These are phyloP conservation scores for Aleadryas rufinucha DNA, from an alignment of 2,113 vertebrate species.

Conservation along the genomic window DNA sequence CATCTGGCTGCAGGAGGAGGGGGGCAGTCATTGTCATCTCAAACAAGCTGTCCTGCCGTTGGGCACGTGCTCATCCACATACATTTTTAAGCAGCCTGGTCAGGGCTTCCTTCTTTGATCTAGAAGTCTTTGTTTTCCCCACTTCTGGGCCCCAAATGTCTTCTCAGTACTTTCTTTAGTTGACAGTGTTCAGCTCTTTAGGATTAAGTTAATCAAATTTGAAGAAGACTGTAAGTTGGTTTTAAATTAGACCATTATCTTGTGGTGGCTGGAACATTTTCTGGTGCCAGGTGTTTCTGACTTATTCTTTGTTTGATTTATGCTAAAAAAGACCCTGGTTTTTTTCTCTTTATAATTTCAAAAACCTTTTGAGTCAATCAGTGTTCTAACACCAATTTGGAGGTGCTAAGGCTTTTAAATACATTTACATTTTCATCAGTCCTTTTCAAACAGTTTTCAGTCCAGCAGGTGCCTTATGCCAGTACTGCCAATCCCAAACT, in stretches of 20 bases:
- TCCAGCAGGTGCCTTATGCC: background rate
- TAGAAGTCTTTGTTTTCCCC: background rate
- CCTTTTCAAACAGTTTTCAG: background rate
- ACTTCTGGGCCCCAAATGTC: background rate
- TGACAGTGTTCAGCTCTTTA: background rate
- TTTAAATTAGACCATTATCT: background rate
- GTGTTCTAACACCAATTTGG: background rate
- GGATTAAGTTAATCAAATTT: background rate
- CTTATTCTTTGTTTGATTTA: background rate
- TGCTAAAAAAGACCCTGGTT: background rate
- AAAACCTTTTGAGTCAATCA: background rate
- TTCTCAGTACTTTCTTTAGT: background rate
- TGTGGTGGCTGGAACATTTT: background rate
- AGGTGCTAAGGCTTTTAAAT: background rate
- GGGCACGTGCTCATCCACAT: background rate
- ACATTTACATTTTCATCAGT: background rate
- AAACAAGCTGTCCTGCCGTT: background rate
- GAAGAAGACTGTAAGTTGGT: background rate
- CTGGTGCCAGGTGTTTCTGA: background rate
- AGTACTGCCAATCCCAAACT: background rate
- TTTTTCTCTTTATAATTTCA: background rate
- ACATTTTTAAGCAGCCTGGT: background rate
- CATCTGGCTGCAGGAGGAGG: background rate
- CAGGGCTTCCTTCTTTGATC: background rate
- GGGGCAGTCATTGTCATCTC: background rate